These are phyloP conservation scores for Andrena flavipes DNA, from an alignment of 2,888 invertebrate species.

Conservation along the genomic window DNA sequence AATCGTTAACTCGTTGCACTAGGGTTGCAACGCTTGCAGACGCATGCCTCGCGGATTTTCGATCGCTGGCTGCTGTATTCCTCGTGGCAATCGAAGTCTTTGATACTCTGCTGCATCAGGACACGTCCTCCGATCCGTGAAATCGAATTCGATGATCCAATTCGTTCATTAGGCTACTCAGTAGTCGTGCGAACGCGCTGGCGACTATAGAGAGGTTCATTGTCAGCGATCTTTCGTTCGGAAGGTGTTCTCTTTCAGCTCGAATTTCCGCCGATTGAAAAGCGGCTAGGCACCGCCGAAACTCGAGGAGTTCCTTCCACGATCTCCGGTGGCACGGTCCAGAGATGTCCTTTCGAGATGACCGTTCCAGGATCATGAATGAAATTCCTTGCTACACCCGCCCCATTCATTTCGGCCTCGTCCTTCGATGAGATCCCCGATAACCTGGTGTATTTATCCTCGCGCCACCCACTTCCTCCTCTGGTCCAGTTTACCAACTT, in stretches of 20 bases:
- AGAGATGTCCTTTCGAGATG: constrained; percentile 77
- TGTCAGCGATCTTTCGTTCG: not conserved
- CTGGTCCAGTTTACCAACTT: constrained; percentile 40
- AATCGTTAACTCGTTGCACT: constrained; percentile 72
- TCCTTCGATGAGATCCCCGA: constrained; percentile 75
- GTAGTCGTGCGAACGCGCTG: not conserved
- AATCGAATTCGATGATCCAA: constrained; percentile 27
- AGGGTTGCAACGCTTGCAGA: constrained; percentile 59
- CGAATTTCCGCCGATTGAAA: constrained; percentile 21
- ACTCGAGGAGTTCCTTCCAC: constrained; percentile 56
- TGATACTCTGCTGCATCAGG: not conserved
- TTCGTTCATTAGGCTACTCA: constrained; percentile 20
- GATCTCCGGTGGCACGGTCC: constrained; percentile 55
- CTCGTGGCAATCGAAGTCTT: not conserved
- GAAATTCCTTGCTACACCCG: constrained; percentile 72
- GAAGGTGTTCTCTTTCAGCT: constrained; percentile 15
- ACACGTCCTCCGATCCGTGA: not conserved
- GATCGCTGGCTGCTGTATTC: constrained; percentile 1
- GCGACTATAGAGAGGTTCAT: not conserved
- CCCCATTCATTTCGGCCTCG: constrained; percentile 70
- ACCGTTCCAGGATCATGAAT: constrained; percentile 73
- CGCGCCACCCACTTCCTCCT: constrained; percentile 71
- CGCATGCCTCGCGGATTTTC: constrained; percentile 50
- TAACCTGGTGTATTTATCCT: constrained; percentile 76
- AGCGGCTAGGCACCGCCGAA: constrained; percentile 33